phyloP scores from a whole-genome alignment of 2,888 invertebrate species.

The Drosophila helvetica region DNA sequence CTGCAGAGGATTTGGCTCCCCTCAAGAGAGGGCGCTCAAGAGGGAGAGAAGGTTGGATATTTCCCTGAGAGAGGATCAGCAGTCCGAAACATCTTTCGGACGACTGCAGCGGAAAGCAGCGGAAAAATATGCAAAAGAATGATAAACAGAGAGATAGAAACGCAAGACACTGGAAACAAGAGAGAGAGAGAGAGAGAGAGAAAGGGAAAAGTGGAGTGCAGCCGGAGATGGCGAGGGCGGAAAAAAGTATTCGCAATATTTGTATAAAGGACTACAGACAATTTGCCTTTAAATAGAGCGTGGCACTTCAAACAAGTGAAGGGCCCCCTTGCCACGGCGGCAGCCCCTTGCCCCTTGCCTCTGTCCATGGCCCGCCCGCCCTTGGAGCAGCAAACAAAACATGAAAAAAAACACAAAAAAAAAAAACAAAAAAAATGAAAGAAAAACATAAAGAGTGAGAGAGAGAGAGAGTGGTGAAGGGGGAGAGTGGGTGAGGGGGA shows the following conservation, averaged over 20 bases:
- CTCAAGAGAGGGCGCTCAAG: conserved; percentile 4
- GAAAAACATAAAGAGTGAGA: conserved; percentile 43
- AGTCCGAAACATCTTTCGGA: conserved; percentile 46
- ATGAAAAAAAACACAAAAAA: conserved; percentile 41
- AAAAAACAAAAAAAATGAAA: conserved; percentile 58
- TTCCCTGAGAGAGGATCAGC: conserved; percentile 37
- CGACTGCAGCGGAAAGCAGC: conserved; percentile 53
- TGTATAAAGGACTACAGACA: conserved; percentile 79
- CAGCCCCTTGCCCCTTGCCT: conserved; percentile 15
- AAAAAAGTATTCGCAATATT: conserved; percentile 66
- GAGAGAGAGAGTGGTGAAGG: conserved; percentile 18
- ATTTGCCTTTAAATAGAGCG: conserved; percentile 80
- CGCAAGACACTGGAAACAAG: background rate
- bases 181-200: too few relatives aligned
- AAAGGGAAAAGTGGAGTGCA: background rate
- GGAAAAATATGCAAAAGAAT: conserved; percentile 63
- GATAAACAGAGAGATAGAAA: conserved; percentile 6
- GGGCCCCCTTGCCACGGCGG: background rate
- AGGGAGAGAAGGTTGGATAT: background rate
- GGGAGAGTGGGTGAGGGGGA: conserved; percentile 1
- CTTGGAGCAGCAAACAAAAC: conserved; percentile 49
- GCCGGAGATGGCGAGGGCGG: conserved; percentile 10
- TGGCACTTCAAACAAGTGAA: conserved; percentile 78
- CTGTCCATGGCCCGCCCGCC: background rate
- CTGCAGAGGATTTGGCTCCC: conserved; percentile 38